These are phyloP conservation scores for Coilia nasus DNA, from an alignment of 2,797 vertebrate genomes.

Conservation along the genomic window DNA sequence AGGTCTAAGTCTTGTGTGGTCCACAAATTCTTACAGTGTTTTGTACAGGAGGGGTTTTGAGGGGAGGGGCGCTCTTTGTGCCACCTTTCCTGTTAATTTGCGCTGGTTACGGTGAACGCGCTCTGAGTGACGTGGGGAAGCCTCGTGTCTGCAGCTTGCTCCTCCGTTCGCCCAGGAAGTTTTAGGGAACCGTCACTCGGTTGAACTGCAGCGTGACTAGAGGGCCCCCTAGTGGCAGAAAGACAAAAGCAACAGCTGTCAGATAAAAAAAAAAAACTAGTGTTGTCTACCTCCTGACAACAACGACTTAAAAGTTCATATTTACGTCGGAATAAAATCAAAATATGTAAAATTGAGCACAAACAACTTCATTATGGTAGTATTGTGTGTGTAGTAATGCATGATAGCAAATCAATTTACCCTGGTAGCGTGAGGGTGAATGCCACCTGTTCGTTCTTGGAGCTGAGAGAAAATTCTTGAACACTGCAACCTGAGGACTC, in stretches of 20 bases:
- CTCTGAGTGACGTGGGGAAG: not conserved
- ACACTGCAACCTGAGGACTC: not conserved
- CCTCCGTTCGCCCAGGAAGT: not conserved
- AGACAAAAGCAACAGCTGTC: not conserved
- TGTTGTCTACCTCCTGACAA: no score
- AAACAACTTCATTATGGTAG: not conserved
- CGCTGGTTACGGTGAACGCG: not conserved
- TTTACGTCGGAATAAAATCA: no score
- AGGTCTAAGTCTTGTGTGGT: not conserved
- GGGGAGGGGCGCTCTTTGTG: not conserved
- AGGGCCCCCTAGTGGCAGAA: slow-evolving; percentile 27
- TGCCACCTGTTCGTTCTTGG: slow-evolving; percentile 25
- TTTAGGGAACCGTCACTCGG: not conserved
- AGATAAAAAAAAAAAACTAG: not conserved
- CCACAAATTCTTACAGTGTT: not conserved
- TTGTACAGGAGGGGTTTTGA: not conserved
- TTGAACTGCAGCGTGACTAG: not conserved
- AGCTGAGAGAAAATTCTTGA: slow-evolving; percentile 33
- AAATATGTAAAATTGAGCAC: no score
- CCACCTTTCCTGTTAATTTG: not conserved
- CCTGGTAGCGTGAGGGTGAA: slow-evolving; percentile 36
- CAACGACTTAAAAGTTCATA: no score
- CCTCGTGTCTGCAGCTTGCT: not conserved
- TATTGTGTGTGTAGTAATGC: not conserved
- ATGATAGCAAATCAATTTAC: not conserved